Percentiles rank a stretch among this genome's conserved stretches.
These are phyloP conservation scores for Hartigia nigra DNA, from an alignment of 2,888 invertebrate genomes.

Conservation along the genomic window DNA sequence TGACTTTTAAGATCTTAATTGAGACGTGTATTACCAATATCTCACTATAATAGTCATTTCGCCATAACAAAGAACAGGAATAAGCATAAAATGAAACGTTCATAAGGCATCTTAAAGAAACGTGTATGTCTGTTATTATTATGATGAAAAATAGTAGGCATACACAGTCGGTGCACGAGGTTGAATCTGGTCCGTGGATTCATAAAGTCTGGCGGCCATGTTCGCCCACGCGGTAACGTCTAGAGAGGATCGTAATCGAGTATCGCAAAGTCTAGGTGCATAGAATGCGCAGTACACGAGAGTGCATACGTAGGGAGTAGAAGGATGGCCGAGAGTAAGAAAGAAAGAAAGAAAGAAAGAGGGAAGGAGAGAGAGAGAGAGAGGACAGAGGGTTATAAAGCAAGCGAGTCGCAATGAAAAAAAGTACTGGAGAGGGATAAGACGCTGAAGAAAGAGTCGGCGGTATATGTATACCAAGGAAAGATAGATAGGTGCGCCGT, in stretches of 20 bases:
- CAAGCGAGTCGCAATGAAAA: slow-evolving; percentile 16
- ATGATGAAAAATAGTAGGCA: neutral
- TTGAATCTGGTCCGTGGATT: slow-evolving; percentile 62
- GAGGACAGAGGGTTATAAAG: slow-evolving; percentile 17
- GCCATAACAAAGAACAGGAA: neutral
- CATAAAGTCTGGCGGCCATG: slow-evolving; percentile 45
- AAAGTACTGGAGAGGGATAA: slow-evolving; percentile 20
- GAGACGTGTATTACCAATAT: neutral
- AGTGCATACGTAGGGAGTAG: slow-evolving; percentile 7
- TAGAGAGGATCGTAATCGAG: neutral
- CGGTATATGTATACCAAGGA: slow-evolving; percentile 11
- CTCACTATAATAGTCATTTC: neutral
- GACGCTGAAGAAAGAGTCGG: slow-evolving; percentile 28
- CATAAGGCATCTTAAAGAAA: neutral
- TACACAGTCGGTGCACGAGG: slow-evolving; percentile 34
- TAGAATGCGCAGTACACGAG: neutral
- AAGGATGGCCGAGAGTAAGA: neutral
- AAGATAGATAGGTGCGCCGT: slow-evolving; percentile 9
- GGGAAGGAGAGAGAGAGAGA: neutral
- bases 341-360: slow-evolving; percentile 8
- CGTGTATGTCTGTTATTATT: neutral
- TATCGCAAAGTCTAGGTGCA: neutral
- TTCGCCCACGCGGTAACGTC: slow-evolving; percentile 47
- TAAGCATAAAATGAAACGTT: neutral
- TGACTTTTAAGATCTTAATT: neutral